These are phyloP conservation scores for Nomada goodeniana DNA, from an alignment of 2,888 invertebrate genomes.

Conservation along the genomic window DNA sequence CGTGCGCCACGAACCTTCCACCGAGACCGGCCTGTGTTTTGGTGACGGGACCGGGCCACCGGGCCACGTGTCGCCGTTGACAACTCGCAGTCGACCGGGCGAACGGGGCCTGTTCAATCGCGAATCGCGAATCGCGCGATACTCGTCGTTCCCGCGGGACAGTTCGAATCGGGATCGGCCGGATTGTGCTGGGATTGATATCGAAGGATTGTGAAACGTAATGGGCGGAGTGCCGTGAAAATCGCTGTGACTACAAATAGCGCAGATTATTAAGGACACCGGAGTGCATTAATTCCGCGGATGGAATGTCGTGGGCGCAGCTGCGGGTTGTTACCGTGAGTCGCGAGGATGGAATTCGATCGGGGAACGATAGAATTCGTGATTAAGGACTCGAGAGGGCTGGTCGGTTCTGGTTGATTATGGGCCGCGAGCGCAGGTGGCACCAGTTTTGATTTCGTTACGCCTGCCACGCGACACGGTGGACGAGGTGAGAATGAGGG, in stretches of 20 bases:
- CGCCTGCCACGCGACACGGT: not conserved
- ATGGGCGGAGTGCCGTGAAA: too few relatives aligned
- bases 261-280: not conserved
- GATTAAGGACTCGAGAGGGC: not conserved
- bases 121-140: not conserved
- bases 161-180: not conserved
- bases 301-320: not conserved
- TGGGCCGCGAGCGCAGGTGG: not conserved
- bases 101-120: not conserved
- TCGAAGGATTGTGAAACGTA: not conserved
- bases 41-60: slow-evolving; percentile 14
- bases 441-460: not conserved
- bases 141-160: not conserved
- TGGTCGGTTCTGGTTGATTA: not conserved
- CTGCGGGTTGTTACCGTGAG: not conserved
- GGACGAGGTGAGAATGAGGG: too few relatives aligned
- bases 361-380: slow-evolving; percentile 5
- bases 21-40: slow-evolving; percentile 43
- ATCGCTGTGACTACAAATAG: not conserved
- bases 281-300: not conserved
- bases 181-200: too few relatives aligned
- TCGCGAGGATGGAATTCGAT: slow-evolving; percentile 2
- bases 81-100: not conserved
- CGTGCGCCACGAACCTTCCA: slow-evolving; percentile 65
- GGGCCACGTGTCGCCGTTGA: slow-evolving; percentile 28